Evolutionary conservation across 2,113 vertebrate species (phyloP), one percentile per base, ranked within the genome.

Genomic region (Colinus virginianus): DNA sequence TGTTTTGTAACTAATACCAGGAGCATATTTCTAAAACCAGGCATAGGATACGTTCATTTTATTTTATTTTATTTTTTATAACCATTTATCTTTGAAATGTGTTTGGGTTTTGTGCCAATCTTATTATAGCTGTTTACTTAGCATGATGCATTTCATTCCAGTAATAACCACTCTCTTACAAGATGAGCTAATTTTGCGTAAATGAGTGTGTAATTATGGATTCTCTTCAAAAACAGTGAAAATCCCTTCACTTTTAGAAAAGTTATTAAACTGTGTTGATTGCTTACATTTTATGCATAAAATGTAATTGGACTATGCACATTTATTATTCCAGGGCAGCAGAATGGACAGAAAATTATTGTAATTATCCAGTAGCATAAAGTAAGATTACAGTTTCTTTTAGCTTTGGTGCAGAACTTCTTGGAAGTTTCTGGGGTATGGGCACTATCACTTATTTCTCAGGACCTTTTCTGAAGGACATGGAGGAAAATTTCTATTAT

Each of bases 101-200:
- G 25, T 68, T 93, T 86, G 61, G 18, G 7, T 58, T 92, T 92
- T 93, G 8, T 88, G 74, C 9, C 2, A 5, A 34, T 42, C 21
- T 75, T 79, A 55, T 84, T 90, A 63, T 49, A 69, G 38, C 53
- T 75, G 34, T 88, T 92, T 90, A 68, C 34, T 78, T 90, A 93
- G 19, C 43, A 36, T 5, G 11, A 78, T 84, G 51, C 16, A 64
- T 84, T 90, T 90, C 66, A 75, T 90, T 87, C 77, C 51, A 48
- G 80, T 92, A 92, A 90, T 86, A 80, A 81, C 51, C 61, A 15
- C 20, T 88, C 45, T 92, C 45, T 56, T 42, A 15, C 80, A 92
- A 88, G 62, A 92, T 63, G 64, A 90, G 62, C 32, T 93, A 78
- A 94, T 94, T 95, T 88, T 92, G 56, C 66, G 78, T 80, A 88